Base-by-base conservation (phyloP, 2,888 invertebrate species). In the Sisyra nigra region DNA sequence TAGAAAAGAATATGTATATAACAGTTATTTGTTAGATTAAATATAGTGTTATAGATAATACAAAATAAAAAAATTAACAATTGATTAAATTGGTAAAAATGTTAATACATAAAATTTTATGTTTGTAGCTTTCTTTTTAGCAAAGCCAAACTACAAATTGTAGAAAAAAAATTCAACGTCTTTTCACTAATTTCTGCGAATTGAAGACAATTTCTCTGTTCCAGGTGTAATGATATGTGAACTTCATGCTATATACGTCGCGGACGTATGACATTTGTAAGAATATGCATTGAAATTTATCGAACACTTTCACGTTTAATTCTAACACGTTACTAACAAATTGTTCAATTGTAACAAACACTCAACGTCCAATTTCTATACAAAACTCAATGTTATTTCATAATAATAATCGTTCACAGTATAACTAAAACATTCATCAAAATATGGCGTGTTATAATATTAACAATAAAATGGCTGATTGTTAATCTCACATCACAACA, bases 131-230 rank as follows among this genome's bases (percentile, higher is more conserved):
- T 14, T 14, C 13, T 14, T 34, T 11, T 38, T 38, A 18, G 11
- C 10, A 38, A 38, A 38, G 15, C 11, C 2, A 11, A n/a, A 34
- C 10, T 2, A 14, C 31, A 14, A 15, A 9, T 15, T 5, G 24
- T 24, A 24, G 7, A 24, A 24, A 24, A 24, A 11, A 17, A 17
- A 53, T 63, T 82, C 85, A 84, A 74, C 87, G 87, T 85, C 88
- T 84, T 68, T 88, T 88, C 57, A 88, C 87, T 60, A 88, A 72
- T 71, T 88, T 88, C 65, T 88, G 86, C 64, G 87, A 87, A 70
- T 87, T 87, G 71, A 88, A 79, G 67, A 88, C 82, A 66, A 88
- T 87, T 71, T 87, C 86, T 69, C 82, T 80, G 69, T 85, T 87
- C 87, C 87, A 88, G 71, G 84, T 84, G 77, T 83, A 85, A 66